Conservation (phyloP, 2,113 vertebrate species). For the Syngnathus scovelli region DNA sequence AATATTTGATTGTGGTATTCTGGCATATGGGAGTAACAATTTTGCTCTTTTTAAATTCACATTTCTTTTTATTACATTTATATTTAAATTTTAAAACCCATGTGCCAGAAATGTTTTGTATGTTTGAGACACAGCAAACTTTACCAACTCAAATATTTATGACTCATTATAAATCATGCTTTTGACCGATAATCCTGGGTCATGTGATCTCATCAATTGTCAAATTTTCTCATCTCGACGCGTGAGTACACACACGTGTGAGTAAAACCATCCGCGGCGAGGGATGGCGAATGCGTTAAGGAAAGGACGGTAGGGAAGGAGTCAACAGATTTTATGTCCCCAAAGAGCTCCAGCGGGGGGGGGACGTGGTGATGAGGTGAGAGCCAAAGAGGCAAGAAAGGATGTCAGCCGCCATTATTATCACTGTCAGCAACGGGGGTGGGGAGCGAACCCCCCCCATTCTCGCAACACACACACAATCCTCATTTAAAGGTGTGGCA, state of each 20-base stretch:
- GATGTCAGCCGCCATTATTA: slow-evolving; percentile 70
- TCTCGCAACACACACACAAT: neutral
- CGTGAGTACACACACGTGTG: slow-evolving; percentile 25
- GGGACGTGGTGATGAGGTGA: slow-evolving; percentile 60
- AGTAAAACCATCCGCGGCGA: slow-evolving; percentile 45
- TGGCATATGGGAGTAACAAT: neutral
- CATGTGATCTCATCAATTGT: neutral
- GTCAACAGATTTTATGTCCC: slow-evolving; percentile 71
- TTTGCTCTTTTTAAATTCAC: neutral
- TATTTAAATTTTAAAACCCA: neutral
- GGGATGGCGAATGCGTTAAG: slow-evolving; percentile 51
- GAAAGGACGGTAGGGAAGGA: slow-evolving; percentile 59
- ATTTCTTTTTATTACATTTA: neutral
- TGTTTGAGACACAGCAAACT: neutral
- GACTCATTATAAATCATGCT: neutral
- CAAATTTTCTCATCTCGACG: neutral
- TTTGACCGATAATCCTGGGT: slow-evolving; percentile 12
- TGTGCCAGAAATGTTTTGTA: neutral
- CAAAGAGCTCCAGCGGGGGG: slow-evolving; percentile 55
- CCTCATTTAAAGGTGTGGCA: slow-evolving; percentile 37
- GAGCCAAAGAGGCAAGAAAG: slow-evolving; percentile 51
- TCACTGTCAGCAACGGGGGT: slow-evolving; percentile 63
- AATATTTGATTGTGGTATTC: neutral
- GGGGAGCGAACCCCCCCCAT: slow-evolving; percentile 26
- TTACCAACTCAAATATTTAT: neutral